Base-by-base conservation (phyloP, 2,888 invertebrate species). In the Agrotis clavis region DNA sequence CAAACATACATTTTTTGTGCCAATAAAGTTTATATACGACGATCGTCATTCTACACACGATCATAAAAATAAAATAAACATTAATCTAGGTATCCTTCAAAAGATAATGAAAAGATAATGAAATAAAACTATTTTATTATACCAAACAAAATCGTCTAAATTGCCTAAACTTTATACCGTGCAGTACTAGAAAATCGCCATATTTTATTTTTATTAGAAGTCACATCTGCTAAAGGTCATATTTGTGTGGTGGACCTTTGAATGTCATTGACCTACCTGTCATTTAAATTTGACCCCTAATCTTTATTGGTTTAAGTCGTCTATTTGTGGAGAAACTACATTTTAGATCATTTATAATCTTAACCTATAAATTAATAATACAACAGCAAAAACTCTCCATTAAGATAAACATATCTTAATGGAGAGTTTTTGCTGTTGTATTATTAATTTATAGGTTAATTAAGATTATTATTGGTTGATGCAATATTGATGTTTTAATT, bases 231-330 rank as follows among this genome's bases (percentile, higher is more conserved):
- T 25, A 71, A 72, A 85, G 84, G 81, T 84, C 80, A 65, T 45
- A 48, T 73, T 45, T 68, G 25, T 60, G 16, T 41, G 48, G 74
- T 25, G 25, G 25, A 78, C 80, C 81, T 77, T 69, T 69, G 53
- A n/a, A 41, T 87, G 85, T 79, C 78, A 86, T 77, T 87, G 83
- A 86, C 69, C 82, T 85, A 73, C 74, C 50, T n/a, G 53, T 77
- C 74, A 76, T 77, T 76, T 77, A 16, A 54, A 72, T 72, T 47
- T 71, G 71, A 83, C 84, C 83, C 86, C 66, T 64, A 66, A 71
- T 59, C 13, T 50, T 63, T 70, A 48, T 21, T 45, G 21, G 45
- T 64, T 35, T 41, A n/a, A 67, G 51, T 77, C 72, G 67, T 74
- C 71, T 77, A 63, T 81, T 79, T 75, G 71, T 70, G 71, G 61